These are phyloP conservation scores for Pterocles gutturalis DNA, from an alignment of 2,113 vertebrate genomes.

Conservation along the genomic window DNA sequence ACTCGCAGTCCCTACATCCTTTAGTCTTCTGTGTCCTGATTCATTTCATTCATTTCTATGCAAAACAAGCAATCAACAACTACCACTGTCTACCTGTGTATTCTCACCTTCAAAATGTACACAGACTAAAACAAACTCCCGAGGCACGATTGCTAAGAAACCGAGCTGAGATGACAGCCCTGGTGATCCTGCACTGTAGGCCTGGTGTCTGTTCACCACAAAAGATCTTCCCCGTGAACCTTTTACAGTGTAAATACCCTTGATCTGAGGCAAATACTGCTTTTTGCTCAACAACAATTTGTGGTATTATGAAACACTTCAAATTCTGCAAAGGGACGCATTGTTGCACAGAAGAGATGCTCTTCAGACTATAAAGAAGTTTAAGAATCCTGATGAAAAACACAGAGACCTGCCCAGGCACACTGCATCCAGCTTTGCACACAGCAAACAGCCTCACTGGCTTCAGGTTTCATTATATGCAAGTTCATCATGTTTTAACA, in stretches of 20 bases:
- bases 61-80: not conserved
- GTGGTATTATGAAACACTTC: not conserved
- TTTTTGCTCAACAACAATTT: not conserved
- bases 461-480: not conserved
- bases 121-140: not conserved
- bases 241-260: not conserved
- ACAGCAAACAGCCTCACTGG: not conserved
- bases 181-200: not conserved
- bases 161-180: not conserved
- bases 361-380: not conserved
- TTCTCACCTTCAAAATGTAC: not conserved
- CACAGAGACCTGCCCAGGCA: not conserved
- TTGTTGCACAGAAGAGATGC: not conserved
- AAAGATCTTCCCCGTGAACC: not conserved
- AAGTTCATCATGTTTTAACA: not conserved
- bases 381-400: not conserved
- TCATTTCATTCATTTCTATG: not conserved
- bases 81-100: too few relatives aligned
- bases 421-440: not conserved
- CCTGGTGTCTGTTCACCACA: not conserved
- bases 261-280: not conserved
- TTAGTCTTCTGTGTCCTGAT: too few relatives aligned
- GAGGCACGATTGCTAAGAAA: not conserved
- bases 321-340: not conserved
- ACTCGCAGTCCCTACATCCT: not conserved